Percentiles rank a stretch among this genome's conserved stretches.
Conservation (phyloP, 2,113 vertebrate species). For the Ochotona princeps region DNA sequence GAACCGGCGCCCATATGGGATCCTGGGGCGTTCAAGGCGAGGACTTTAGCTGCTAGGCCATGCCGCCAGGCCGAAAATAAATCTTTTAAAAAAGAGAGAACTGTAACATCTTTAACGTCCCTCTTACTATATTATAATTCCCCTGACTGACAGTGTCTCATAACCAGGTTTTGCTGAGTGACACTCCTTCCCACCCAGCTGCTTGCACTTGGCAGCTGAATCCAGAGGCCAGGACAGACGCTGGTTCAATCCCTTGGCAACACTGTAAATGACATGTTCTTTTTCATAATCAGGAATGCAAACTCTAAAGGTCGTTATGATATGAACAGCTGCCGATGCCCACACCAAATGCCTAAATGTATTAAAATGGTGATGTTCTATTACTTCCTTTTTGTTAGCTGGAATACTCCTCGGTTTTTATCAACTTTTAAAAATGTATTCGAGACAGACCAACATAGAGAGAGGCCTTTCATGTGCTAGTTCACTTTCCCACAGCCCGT, state of each 20-base stretch:
- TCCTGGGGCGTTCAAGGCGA: too few relatives aligned
- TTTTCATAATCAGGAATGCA: background rate
- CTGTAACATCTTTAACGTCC: background rate
- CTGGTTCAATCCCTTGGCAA: background rate
- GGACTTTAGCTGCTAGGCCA: too few relatives aligned
- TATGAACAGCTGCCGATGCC: background rate
- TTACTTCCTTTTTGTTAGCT: constrained; percentile 4
- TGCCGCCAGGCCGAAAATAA: too few relatives aligned
- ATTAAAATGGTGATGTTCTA: background rate
- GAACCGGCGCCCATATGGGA: too few relatives aligned
- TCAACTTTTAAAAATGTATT: too few relatives aligned
- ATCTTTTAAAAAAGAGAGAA: background rate
- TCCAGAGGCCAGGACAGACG: background rate
- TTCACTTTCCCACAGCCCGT: too few relatives aligned
- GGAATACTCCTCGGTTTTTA: background rate
- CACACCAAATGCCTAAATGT: background rate
- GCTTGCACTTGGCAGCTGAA: background rate
- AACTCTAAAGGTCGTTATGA: background rate
- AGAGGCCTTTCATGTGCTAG: too few relatives aligned
- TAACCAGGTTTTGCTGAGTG: background rate
- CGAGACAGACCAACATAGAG: too few relatives aligned
- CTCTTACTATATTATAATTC: background rate
- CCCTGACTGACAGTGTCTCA: background rate
- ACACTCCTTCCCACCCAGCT: background rate
- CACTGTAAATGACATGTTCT: background rate